Evolutionary conservation across 2,888 invertebrate species (phyloP), one percentile per base, ranked within the genome.

Genomic region (Octonoba sinensis): DNA sequence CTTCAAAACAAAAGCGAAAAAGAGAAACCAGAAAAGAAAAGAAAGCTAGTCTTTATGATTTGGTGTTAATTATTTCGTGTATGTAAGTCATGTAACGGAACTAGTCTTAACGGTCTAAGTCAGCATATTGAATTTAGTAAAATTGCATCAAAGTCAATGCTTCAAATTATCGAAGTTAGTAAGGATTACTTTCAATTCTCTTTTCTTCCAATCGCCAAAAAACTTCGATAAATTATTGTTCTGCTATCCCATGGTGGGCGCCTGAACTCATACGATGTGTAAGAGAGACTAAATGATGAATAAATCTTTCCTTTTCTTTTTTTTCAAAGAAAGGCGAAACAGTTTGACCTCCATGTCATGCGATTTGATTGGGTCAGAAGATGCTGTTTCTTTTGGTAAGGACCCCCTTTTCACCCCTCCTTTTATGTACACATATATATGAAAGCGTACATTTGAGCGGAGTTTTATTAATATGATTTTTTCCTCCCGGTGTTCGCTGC

Each of bases 331-430:
- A 22, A 24, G 27, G 65, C 56, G 59, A 65, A 75, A 74, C 51
- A 44, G 44, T 57, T 64, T 82, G 81, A 82, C 81, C 76, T 54
- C 59, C 67, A 66, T 67, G 81, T 75, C 81, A 75, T 54, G 65
- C 59, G 74, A 70, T 75, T 82, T 82, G 75, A 81, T 81, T 70
- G 81, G 75, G 81, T 75, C 74, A 75, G 71, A 70, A 75, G 70
- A 75, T 70, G 70, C 65, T 70, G 65, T 74, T 74, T 82, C 75
- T 82, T 75, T 75, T 65, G 22, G 47, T 24, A 62, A 27, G 46
- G 62, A 47, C 16, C 24, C 54, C 56, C 27, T 22, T 54, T 44
- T 64, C n/a, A 6, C 51, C 70, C 64, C 70, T 57, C 47, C 49
- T 47, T 64, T 64, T 64, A 64, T 56, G 64, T 64, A 64, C 70